Base-by-base conservation (phyloP, 2,888 invertebrate species). In the Drosophila longiperda region DNA sequence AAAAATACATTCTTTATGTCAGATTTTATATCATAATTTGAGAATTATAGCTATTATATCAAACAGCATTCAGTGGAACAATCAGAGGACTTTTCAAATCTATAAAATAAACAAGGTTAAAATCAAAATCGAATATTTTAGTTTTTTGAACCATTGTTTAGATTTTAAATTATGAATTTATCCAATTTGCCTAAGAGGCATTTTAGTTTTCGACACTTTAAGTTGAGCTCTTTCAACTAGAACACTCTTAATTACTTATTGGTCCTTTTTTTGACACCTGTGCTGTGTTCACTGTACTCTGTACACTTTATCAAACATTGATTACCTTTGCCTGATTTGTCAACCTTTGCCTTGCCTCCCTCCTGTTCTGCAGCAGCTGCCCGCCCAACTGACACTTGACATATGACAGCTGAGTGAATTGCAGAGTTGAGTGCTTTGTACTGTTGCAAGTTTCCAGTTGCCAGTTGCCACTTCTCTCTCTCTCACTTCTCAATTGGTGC, bases 301-400 rank as follows among this genome's bases (percentile, higher is more conserved):
- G 26, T 32, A 48, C 71, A 74, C 42, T 74, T 58, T 66, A 48
- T 69, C 17, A 34, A 50, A 48, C 23, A 29, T 7, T 32, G 34
- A 23, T 42, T 57, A 23, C 58, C 50, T 66, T 66, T 62, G 75
- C 17, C 45, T 64, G 74, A 78, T 61, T 74, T 79, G 63, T 65
- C 54, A 58, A 33, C 26, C 32, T 3, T 26, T 23, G 53, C 52
- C 67, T 48, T 40, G 42, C 42, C 12, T 12, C 23, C 5, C 54
- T 36, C 52, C 42, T 48, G 50, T 42, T 29, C 20, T 26, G 26
- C n/a, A 55, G 26, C 55, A 55, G 55, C 55, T 55, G 38, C 8
- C 34, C 38, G 38, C 8, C 34, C 38, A 12, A n/a, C 42, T 67
- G 63, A 42, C 78, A 72, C 63, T 70, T 77, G 77, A 80, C 76